These are phyloP conservation scores for Mohoua ochrocephala DNA, from an alignment of 2,113 vertebrate genomes.

Conservation along the genomic window DNA sequence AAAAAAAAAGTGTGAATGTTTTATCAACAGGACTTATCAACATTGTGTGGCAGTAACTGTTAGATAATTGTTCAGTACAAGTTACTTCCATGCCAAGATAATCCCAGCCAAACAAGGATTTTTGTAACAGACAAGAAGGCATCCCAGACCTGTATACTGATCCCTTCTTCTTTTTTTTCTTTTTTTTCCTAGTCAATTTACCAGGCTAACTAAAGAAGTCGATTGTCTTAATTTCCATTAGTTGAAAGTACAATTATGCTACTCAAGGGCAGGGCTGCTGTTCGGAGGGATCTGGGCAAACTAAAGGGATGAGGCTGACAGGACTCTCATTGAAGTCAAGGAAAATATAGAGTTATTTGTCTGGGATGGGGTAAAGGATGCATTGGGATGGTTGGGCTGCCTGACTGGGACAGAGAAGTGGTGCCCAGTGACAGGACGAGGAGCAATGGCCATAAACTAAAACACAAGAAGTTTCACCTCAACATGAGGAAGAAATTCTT, in stretches of 20 bases:
- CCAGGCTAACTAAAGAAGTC: not conserved
- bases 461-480: not conserved
- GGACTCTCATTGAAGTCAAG: not conserved
- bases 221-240: not conserved
- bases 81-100: not conserved
- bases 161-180: not conserved
- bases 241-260: not conserved
- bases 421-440: not conserved
- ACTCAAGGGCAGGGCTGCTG: not conserved
- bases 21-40: not conserved
- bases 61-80: not conserved
- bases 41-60: not conserved
- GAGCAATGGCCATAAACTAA: not conserved
- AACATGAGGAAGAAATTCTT: not conserved
- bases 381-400: not conserved
- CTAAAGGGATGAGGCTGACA: not conserved
- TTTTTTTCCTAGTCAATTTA: not conserved
- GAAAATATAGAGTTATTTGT: fast-evolving
- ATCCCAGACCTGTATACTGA: not conserved
- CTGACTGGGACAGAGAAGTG: no score
- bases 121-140: not conserved
- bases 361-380: not conserved
- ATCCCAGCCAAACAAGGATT: not conserved
- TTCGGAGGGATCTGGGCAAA: not conserved
- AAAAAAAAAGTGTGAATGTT: not conserved